These are phyloP conservation scores for Hetaerina titia DNA, from an alignment of 2,888 invertebrate genomes.

Conservation along the genomic window DNA sequence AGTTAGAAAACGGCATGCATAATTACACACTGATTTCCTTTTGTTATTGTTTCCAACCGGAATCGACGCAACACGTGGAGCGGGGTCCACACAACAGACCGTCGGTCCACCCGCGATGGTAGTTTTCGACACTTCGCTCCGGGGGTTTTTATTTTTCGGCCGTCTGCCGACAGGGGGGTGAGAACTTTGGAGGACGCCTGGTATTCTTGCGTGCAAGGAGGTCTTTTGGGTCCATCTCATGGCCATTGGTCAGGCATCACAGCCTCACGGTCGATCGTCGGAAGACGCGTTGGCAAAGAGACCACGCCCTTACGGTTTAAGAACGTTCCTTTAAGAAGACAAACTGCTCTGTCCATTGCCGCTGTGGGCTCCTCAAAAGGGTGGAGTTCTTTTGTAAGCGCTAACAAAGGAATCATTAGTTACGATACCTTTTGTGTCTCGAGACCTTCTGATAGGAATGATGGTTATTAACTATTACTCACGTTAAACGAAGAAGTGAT, in stretches of 20 bases:
- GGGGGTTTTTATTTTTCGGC: not conserved
- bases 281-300: slow-evolving; percentile 10
- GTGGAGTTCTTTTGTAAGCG: not conserved
- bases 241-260: not conserved
- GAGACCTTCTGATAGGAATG: not conserved
- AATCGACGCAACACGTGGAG: not conserved
- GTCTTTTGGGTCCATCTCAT: not conserved
- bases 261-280: not conserved
- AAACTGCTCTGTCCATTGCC: not conserved
- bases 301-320: not conserved
- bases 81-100: not conserved
- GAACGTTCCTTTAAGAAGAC: not conserved
- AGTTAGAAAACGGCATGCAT: not conserved
- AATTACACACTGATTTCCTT: not conserved
- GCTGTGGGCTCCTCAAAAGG: not conserved
- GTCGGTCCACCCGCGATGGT: not conserved
- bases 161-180: not conserved
- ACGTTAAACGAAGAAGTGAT: not conserved
- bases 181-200: not conserved
- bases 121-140: not conserved
- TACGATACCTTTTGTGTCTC: not conserved
- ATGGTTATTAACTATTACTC: not conserved
- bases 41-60: not conserved
- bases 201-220: not conserved
- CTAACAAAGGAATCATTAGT: not conserved